Base-by-base conservation (phyloP, 2,113 vertebrate genomes). In the Bubo bubo region DNA sequence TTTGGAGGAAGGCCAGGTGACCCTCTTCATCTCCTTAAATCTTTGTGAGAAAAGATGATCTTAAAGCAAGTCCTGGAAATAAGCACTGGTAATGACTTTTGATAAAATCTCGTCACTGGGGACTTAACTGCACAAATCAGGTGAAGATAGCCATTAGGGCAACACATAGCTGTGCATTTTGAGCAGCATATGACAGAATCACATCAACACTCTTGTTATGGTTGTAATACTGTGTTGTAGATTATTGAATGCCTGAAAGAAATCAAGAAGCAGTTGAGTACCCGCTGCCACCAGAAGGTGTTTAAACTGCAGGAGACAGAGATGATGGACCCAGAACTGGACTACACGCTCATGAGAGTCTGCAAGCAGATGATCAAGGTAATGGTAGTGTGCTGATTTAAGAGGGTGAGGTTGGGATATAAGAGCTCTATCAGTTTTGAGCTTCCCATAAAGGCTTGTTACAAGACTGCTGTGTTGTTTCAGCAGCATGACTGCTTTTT, bases 331-430 rank as follows among this genome's bases (percentile, higher is more conserved):
- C 99, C 99, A 4, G 99, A 99, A 37, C 96, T 99, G 43, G 99
- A 99, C 97, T 99, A 99, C 56, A 99, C 99, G 0, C 99, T 99
- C 59, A 99, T 99, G 99, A 98, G 99, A 74, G 99, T 99, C 93
- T 99, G 99, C 98, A 99, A 99, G 93, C 99, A 99, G 97, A 99
- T 99, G 99, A 99, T 99, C 94, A 98, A 99, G 99, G 99, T 99
- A 86, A 97, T 20, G 63, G 19, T 6, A 5, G 28, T 47, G 24
- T 16, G 64, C 35, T 86, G 32, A 20, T 84, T 41, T 24, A 30
- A 55, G 63, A 60, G 26, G 9, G 20, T 47, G 16, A 55, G 37
- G 20, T 28, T 50, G 45, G 52, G 34, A 6, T 79, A 2, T 5
- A 52, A 81, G 45, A 73, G 6, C 22, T 63, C 8, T 41, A 0